phyloP scores from a whole-genome alignment of 2,797 vertebrate species.

The Todus mexicanus region DNA sequence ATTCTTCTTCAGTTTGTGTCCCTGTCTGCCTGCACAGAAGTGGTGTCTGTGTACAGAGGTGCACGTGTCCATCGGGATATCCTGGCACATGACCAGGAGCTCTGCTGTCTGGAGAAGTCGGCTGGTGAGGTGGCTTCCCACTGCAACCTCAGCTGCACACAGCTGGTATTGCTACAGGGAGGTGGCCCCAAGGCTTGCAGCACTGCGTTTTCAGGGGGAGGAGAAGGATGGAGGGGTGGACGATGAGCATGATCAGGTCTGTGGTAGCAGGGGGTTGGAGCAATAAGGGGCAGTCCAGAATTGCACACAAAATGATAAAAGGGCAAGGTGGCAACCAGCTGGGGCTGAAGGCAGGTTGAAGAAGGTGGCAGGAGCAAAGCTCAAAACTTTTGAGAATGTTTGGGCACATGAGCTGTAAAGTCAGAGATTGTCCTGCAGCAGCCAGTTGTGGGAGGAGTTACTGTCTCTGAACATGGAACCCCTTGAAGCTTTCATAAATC shows the following conservation, averaged over 20 bases:
- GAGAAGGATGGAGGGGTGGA: neutral
- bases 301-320: neutral
- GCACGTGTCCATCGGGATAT: too few relatives aligned
- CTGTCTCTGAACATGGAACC: neutral
- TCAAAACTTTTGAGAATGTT: neutral
- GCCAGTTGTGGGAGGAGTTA: neutral
- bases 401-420: neutral
- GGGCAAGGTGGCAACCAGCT: neutral
- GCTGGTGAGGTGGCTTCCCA: neutral
- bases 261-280: neutral
- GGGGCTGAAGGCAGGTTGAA: neutral
- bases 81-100: neutral
- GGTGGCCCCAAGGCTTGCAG: neutral
- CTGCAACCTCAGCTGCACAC: neutral
- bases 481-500: neutral
- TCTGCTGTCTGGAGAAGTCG: neutral
- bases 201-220: neutral
- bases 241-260: neutral
- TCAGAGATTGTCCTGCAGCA: neutral
- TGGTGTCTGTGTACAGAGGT: neutral
- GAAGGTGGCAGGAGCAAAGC: neutral
- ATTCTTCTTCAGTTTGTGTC: neutral
- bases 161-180: neutral
- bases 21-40: neutral
- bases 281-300: neutral